Conservation (phyloP, 2,888 invertebrate genomes). For the Drosophila melanosoma region DNA sequence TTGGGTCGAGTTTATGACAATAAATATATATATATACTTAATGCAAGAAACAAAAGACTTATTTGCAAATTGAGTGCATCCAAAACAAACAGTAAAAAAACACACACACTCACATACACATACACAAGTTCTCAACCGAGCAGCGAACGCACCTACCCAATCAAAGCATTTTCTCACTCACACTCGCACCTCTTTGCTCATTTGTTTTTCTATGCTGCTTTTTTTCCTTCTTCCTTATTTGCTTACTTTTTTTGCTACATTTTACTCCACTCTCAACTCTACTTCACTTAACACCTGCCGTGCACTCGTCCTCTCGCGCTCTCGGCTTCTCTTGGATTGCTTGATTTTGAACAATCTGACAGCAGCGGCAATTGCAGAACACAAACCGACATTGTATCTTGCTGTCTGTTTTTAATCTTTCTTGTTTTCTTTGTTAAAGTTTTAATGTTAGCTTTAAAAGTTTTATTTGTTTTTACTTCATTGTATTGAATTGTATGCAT, state of each 20-base stretch:
- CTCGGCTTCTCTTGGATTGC: conserved; percentile 6
- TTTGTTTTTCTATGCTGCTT: conserved; percentile 29
- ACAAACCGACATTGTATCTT: conserved; percentile 45
- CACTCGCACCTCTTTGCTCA: conserved; percentile 12
- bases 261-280: conserved; percentile 10
- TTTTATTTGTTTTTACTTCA: conserved; percentile 22
- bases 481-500: conserved; percentile 8
- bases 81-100: conserved; percentile 5
- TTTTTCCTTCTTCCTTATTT: conserved; percentile 20
- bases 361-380: conserved; percentile 20
- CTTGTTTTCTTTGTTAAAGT: conserved; percentile 19
- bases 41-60: conserved; percentile 34
- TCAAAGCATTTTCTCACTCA: conserved; percentile 4
- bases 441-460: conserved; percentile 21
- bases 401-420: conserved; percentile 24
- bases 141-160: conserved; percentile 8
- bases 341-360: conserved; percentile 30
- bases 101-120: conserved; percentile 6
- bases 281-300: conserved; percentile 5
- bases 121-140: conserved; percentile 14
- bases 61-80: conserved; percentile 34
- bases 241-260: conserved; percentile 12
- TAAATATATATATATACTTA: conserved; percentile 38
- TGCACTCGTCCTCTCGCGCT: background rate
- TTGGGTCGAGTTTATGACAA: conserved; percentile 50